phyloP scores from a whole-genome alignment of 2,113 vertebrate species.

The Irena cyanogastra region DNA sequence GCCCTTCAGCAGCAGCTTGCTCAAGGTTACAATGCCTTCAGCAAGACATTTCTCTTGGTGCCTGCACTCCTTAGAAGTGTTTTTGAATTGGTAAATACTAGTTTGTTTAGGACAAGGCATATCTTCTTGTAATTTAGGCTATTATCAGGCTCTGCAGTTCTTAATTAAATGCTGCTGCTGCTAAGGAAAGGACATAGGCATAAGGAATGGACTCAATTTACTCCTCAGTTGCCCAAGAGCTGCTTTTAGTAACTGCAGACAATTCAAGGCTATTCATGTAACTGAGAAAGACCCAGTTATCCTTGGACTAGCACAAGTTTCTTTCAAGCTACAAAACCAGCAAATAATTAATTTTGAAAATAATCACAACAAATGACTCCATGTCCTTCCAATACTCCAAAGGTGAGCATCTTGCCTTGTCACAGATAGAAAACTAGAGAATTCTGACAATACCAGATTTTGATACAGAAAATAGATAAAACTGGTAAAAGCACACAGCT shows the following conservation, averaged over 20 bases:
- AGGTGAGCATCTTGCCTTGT: background rate
- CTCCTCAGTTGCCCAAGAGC: background rate
- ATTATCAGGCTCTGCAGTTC: background rate
- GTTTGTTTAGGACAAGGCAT: background rate
- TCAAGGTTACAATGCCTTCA: background rate
- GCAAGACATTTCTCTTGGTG: background rate
- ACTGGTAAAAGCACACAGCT: background rate
- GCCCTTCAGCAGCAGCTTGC: background rate
- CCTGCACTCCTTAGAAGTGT: background rate
- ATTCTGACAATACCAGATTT: background rate
- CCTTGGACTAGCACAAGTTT: background rate
- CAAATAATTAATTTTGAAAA: background rate
- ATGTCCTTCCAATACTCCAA: background rate
- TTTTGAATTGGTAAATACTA: background rate
- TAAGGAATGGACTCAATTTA: background rate
- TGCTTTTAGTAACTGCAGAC: background rate
- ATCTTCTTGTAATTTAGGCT: background rate
- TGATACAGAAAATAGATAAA: background rate
- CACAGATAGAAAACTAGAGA: background rate
- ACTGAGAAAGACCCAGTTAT: background rate
- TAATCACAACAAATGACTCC: background rate
- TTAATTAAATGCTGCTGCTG: constrained; percentile 13
- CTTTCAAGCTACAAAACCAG: background rate
- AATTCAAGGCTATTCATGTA: background rate
- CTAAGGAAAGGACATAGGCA: background rate